Base-by-base conservation (phyloP, 2,797 vertebrate genomes). In the Paratrypauchen microcephalus region DNA sequence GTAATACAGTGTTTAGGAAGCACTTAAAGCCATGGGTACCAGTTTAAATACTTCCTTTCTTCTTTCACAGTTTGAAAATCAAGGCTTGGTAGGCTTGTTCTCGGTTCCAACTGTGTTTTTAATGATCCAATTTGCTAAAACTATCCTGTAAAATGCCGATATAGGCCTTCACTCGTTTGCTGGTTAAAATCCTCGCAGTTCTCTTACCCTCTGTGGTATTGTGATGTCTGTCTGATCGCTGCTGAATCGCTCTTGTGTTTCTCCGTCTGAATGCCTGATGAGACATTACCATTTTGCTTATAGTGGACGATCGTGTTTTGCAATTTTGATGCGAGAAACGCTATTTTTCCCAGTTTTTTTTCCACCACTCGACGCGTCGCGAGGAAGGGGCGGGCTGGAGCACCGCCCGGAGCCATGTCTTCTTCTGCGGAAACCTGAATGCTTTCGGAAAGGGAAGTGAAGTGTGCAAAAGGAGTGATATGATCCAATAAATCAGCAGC, bases 401-500 rank as follows among this genome's bases (percentile, higher is more conserved):
- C 9, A 70, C 36, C 4, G 89, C 91, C 91, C 76, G 68, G 21
- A 91, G 91, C 87, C 18, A 71, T 85, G 78, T 67, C 77, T 85
- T 72, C 75, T 76, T 70, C 80, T 81, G 76, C 81, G 82, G 86
- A 24, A 92, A 91, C 87, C 90, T 91, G 91, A 91, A 88, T 92
- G 74, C 73, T 87, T 87, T 86, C 77, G 84, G 90, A 88, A 90
- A 87, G 85, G 85, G 86, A 88, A 89, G 84, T 75, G 83, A 67
- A 89, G 90, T 90, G 90, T 80, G 74, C 77, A 88, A 80, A 86
- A 92, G 88, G 86, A 92, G 88, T 93, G 89, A 90, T 86, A 92
- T 92, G 89, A 93, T 92, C 87, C 78, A 89, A 88, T 89, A 89
- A 91, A 91, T 93, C 91, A 92, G 78, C 81, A 36, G 72, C 75